Conservation (phyloP, 2,888 invertebrate genomes). For the Chrysolina oricalcia region DNA sequence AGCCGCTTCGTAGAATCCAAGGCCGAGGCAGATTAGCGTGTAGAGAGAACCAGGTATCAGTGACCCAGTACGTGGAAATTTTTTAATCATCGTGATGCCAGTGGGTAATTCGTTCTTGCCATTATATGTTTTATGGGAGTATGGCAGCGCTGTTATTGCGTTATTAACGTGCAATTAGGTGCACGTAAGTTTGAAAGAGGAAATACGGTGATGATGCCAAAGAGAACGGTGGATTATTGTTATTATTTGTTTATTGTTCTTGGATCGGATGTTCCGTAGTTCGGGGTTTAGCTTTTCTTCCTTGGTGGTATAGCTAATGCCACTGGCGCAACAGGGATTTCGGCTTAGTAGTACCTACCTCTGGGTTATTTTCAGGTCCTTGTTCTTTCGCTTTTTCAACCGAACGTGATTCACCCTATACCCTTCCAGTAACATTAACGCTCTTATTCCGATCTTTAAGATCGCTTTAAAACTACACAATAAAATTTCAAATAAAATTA, state of each 20-base stretch:
- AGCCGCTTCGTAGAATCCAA: constrained; percentile 61
- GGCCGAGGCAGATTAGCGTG: constrained; percentile 46
- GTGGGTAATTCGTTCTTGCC: constrained; percentile 20
- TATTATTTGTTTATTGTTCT: constrained; percentile 14
- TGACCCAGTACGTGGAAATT: constrained; percentile 30
- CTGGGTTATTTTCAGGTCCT: too few relatives aligned
- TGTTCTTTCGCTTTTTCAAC: too few relatives aligned
- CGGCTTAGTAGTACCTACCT: too few relatives aligned
- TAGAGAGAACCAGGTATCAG: constrained; percentile 24
- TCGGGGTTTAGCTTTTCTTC: not conserved
- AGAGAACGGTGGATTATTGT: constrained; percentile 12
- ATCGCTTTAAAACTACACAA: too few relatives aligned
- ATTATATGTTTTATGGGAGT: constrained; percentile 24
- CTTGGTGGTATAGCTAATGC: too few relatives aligned
- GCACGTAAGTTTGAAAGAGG: constrained; percentile 15
- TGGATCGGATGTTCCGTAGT: not conserved
- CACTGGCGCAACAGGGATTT: not conserved
- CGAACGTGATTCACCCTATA: too few relatives aligned
- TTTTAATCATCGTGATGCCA: constrained; percentile 16
- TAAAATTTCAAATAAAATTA: too few relatives aligned
- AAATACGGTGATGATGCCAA: constrained; percentile 21
- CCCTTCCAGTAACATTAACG: too few relatives aligned
- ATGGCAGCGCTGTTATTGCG: constrained; percentile 7
- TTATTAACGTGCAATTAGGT: constrained; percentile 19
- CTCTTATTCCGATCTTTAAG: too few relatives aligned